Evolutionary conservation across 2,113 vertebrate genomes (phyloP), one percentile per base, ranked within the genome.

Genomic region (Craseonycteris thonglongyai): DNA sequence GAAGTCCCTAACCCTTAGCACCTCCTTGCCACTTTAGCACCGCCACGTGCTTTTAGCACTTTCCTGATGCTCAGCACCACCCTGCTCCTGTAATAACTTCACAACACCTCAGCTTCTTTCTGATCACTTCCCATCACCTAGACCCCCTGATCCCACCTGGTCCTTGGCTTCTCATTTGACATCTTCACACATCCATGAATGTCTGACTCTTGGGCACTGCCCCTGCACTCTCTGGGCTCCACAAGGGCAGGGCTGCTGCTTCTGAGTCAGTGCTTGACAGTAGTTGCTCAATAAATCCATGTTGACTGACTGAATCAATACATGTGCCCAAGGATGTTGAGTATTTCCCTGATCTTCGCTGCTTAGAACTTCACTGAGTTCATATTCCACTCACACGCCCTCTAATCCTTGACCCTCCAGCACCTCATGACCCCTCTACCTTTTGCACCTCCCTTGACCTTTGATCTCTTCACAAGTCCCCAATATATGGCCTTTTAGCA

Each of bases 301-400:
- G 5, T 1, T 15, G 68, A 26, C 26, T 6, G 24, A 45, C 33
- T 28, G 28, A 82, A 63, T 59, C 38, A 80, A 84, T 30, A 11
- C 51, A 9, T 0, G 15, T 35, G 86, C n/a, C 11, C 16, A 0
- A 8, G 69, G 56, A 38, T 22, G 49, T 68, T 5, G 74, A 45
- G 49, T 5, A 4, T 38, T 11, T 54, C 51, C 26, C 6, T 18
- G 28, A 26, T 58, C 59, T 95, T 14, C 74, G 58, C 51, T 47
- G 65, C 42, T 54, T 3, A 68, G 30, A 83, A 38, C 2, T 6
- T 56, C 24, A 1, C 40, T 0, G 21, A 3, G 49, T 30, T 68
- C 54, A 19, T 1, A 1, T 6, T 49, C 86, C 63, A 14, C 30
- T 14, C 2, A 0, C 59, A 7, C 7, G 3, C 1, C 18, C 59